Evolutionary conservation across 2,797 vertebrate genomes (phyloP), one percentile per base, ranked within the genome.

Genomic region (Acipenser transmontanus): DNA sequence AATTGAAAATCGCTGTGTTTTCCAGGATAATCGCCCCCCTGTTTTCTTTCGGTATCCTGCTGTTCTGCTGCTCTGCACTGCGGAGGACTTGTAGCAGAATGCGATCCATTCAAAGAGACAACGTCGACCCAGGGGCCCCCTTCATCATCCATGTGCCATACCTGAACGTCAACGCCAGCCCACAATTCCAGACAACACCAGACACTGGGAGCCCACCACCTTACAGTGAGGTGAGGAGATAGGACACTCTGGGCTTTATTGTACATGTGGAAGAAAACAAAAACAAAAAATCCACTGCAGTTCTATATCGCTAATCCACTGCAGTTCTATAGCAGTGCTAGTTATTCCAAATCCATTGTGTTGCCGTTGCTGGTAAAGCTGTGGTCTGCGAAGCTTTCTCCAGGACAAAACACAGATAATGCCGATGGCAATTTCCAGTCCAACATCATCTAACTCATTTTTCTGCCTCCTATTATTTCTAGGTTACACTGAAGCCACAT

Each of bases 401-500:
- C 34, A 34, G 34, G 34, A 34, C 34, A 34, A 17, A 17, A 17
- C 17, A 17, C 17, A 17, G 17, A 1, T 17, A 17, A 34, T 34
- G 34, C 34, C 66, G 0, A 62, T 79, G 54, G 79, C 74, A 1
- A 6, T 56, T 50, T n/a, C 8, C 65, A 8, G n/a, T 0, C 71
- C 8, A 11, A 82, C 83, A 1, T 85, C 85, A 1, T 78, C 83
- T 62, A 20, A 63, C 2, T 65, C 49, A 6, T 64, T 68, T 12
- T 8, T 61, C 67, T 65, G 64, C 11, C 9, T 34, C 7, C 12
- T 49, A 17, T 11, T 50, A 4, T 13, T 50, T 12, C 5, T 71
- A 88, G 86, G 76, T 85, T 71, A 83, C 83, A 14, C 49, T 54
- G 66, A 67, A 67, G 60, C 66, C 66, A 8, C 14, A 67, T 9